Base-by-base conservation (phyloP, 2,888 invertebrate species). In the Alentia gelatinosa region DNA sequence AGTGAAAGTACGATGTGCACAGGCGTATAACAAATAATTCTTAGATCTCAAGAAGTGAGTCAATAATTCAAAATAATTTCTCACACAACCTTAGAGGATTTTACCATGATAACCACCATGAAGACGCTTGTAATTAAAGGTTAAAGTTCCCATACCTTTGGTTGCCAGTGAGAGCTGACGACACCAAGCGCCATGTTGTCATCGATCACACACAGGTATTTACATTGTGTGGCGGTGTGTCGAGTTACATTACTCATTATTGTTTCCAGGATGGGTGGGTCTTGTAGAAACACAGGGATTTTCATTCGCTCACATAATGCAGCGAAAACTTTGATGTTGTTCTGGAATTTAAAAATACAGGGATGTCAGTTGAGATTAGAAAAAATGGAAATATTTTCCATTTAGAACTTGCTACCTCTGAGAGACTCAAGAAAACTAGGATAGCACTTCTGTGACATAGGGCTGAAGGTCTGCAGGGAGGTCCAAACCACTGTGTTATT, bases 231-330 rank as follows among this genome's bases (percentile, higher is more conserved):
- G 33, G 33, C 74, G 7, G 75, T 89, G 42, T 63, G 86, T 15
- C 86, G 50, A 15, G 88, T 89, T 0, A 83, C 91, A 68, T 92
- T 92, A 74, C 75, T 90, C 56, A 92, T 91, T 50, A 93, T 40
- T 9, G 92, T 91, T 40, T 92, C 92, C 7, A 95, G 91, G 19
- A 94, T 89, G 37, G 92, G 91, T 37, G 94, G 93, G 90, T 95
- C 95, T 37, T 94, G 92, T 19, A 94, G 91, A 90, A 94, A 94
- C 40, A 94, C 92, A 7, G 93, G 93, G 47, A 94, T 33, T 12
- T 90, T 35, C 35, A 56, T 35, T 7, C 40, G 39, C 30, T 84
- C 63, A 68, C 56, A 39, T 5, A 90, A 40, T 19, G 15, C 56
- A 0, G 68, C 40, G 33, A 90, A 86, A 19, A 30, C 68, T 23